Evolutionary conservation across 1,140 invertebrate genomes (phyloP).

Genomic region (Halesus radiatus): DNA sequence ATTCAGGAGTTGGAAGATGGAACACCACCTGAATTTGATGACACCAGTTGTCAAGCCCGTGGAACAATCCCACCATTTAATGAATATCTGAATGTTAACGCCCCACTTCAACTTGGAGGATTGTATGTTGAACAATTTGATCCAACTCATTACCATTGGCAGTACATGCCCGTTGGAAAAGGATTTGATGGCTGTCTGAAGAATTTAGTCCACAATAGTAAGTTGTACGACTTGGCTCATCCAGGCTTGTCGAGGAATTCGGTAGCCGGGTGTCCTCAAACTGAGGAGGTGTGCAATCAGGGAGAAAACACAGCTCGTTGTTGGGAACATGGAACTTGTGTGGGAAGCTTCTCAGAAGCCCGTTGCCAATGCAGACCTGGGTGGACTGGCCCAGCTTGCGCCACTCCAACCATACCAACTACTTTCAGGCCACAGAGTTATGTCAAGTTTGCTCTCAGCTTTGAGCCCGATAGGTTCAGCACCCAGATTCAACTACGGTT

Average conservation of each 20-base stretch:
- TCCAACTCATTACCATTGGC: constrained; percentile 87
- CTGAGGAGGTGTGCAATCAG: constrained; percentile 89
- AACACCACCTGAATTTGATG: constrained; percentile 87
- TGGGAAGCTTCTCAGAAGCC: constrained; percentile 90
- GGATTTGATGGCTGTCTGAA: constrained; percentile 96
- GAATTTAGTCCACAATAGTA: constrained; percentile 96
- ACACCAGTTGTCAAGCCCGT: constrained; percentile 88
- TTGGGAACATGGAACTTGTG: constrained; percentile 93
- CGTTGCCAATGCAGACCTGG: constrained; percentile 94
- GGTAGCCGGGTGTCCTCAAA: constrained; percentile 89
- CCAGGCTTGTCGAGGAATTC: constrained; percentile 88
- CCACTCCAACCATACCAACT: constrained; percentile 85
- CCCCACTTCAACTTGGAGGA: constrained; percentile 94
- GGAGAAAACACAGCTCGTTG: constrained; percentile 86
- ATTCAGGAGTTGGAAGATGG: constrained; percentile 91
- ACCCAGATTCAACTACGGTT: constrained; percentile 94
- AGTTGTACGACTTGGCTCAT: constrained; percentile 92
- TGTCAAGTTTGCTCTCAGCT: constrained; percentile 95
- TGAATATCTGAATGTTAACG: constrained; percentile 96
- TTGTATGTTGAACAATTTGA: constrained; percentile 89
- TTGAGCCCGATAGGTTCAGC: constrained; percentile 92
- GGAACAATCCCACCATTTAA: constrained; percentile 94
- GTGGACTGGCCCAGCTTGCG: constrained; percentile 90
- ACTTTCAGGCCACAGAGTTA: constrained; percentile 94
- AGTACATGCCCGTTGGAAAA: constrained; percentile 87